Evolutionary conservation across 2,888 invertebrate species (phyloP), one percentile per base, ranked within the genome.

Genomic region (Agrenia bidenticulata): DNA sequence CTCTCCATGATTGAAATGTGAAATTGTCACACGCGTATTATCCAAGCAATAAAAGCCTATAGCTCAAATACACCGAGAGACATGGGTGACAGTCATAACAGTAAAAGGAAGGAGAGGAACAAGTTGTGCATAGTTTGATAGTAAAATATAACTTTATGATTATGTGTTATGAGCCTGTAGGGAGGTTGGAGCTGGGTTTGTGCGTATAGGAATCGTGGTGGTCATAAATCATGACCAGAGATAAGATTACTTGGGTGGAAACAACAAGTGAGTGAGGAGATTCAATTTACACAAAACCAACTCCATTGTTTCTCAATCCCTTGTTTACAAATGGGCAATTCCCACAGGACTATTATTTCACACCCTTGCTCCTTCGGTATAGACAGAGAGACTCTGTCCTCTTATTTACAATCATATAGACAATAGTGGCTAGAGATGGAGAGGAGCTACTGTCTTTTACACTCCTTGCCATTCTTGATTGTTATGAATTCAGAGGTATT

Each of bases 241-340:
- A 45, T 17, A 45, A 19, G 45, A 19, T 19, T 32, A 32, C 11
- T 32, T 32, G 32, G 32, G 32, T 32, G 4, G 32, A 27, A 54
- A 54, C 56, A 57, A 57, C 56, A 57, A 57, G 56, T 57, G 56
- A 57, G 56, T 32, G 32, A 32, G 37, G 56, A 57, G 32, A 57
- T 32, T 57, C 56, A 19, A 41, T 57, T 57, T 19, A 39, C 21
- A 57, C n/a, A 39, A 41, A 57, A 57, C n/a, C 21, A 41, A 57
- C 32, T 32, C 37, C 56, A 57, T 57, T 19, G 24, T 57, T 32
- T 57, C 37, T 21, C 24, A 23, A 23, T 23, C n/a, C n/a, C 19
- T 23, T 57, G 37, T 57, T 57, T 57, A 57, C 41, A 57, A 57
- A 57, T 57, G 32, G 56, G 4, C 54, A 54, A 54, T 54, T 57